Evolutionary conservation across 2,113 vertebrate species (phyloP), one percentile per base, ranked within the genome.

Genomic region (Zosterops lateralis): DNA sequence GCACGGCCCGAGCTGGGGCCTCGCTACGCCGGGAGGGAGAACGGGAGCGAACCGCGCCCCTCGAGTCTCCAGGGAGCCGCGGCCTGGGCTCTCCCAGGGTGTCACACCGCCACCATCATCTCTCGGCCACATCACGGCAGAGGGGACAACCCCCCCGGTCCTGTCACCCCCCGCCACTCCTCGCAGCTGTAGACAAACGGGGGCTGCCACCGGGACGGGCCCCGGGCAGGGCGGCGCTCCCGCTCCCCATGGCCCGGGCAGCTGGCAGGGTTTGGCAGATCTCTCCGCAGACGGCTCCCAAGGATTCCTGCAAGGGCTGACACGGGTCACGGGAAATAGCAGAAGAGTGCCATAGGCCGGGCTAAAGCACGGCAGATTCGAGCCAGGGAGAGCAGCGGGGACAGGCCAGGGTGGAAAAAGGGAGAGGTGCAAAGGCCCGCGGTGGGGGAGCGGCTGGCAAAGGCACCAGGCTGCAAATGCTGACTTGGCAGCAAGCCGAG

Each of bases 391-490:
- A 85, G 40, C 2, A 85, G 40, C 2, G 2, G 44, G 61, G 34
- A 64, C 20, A 5, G 18, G 26, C 29, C 45, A 25, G 31, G 14
- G 7, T 19, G 51, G 25, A 36, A 34, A 66, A 66, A 60, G 22
- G 40, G 51, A 86, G 54, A 68, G 51, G 76, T 42, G 80, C 28
- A 42, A 76, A 66, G 25, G 21, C 9, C 22, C 13, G 15, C 16
- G 29, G 14, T 12, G 6, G 19, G 13, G 14, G 24, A n/a, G 25
- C 8, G 19, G 22, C 25, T 24, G 47, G 38, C 45, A 34, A 50
- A 92, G 76, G 36, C 91, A 70, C 25, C 45, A 64, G 65, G 53
- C 40, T 26, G 48, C 74, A 57, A 92, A 91, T 29, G 92, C 81
- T 56, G 84, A 83, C 40, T 3, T 87, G 74, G 66, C 90, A 73